These are phyloP conservation scores for Podarcis muralis DNA, from an alignment of 2,113 vertebrate genomes.

Conservation along the genomic window DNA sequence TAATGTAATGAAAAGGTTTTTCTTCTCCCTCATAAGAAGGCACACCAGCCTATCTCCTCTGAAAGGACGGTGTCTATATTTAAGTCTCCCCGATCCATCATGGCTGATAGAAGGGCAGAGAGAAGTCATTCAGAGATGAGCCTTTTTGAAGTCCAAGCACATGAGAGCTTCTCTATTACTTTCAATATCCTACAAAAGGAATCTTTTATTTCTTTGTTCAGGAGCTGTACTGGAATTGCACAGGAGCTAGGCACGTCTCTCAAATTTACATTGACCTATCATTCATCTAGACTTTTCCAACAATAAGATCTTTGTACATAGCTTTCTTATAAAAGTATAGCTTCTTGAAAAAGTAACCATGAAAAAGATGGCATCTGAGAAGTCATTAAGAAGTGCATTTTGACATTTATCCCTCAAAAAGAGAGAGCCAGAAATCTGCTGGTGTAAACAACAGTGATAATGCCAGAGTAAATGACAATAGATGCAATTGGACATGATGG, in stretches of 20 bases:
- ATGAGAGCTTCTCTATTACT: neutral
- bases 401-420: neutral
- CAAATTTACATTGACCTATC: neutral
- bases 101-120: neutral
- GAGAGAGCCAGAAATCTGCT: neutral
- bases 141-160: neutral
- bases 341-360: neutral
- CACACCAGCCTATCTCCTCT: neutral
- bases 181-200: neutral
- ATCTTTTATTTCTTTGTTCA: neutral
- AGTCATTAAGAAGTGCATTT: conserved; percentile 10
- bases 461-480: conserved; percentile 31
- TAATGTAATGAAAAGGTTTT: too few species aligned
- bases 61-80: neutral
- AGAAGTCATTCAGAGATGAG: neutral
- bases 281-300: neutral
- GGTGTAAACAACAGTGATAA: conserved; percentile 36
- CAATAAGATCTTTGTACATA: conserved; percentile 27
- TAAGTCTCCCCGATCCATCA: neutral
- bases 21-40: too few species aligned
- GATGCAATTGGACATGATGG: conserved; percentile 18
- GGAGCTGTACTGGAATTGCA: neutral
- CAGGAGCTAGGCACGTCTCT: neutral
- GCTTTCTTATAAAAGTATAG: conserved; percentile 9
- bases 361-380: conserved; percentile 8